Evolutionary conservation across 1,140 invertebrate species (phyloP).

Genomic region (Acromyrmex echinatior): DNA sequence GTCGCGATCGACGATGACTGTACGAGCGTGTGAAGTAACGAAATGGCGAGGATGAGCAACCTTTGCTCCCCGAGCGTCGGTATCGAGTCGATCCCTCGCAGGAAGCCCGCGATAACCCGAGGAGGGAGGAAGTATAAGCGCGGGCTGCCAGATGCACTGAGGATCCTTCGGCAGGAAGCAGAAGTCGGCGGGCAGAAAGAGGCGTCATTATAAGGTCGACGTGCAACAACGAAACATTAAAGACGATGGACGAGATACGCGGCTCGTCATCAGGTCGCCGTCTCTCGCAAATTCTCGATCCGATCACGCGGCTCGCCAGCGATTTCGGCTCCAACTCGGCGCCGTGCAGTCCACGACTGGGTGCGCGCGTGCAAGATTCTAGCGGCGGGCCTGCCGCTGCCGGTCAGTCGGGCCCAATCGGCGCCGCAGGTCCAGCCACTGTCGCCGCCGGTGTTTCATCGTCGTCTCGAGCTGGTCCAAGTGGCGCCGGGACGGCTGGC

Average conservation of each 20-base stretch:
- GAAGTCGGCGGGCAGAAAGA: slow-evolving; percentile 28
- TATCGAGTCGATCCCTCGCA: slow-evolving; percentile 65
- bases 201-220: slow-evolving; percentile 23
- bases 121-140: slow-evolving; percentile 22
- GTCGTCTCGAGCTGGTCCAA: no score
- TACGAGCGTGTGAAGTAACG: slow-evolving; percentile 64
- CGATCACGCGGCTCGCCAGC: slow-evolving; percentile 89
- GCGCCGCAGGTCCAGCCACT: no score
- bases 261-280: slow-evolving; percentile 87
- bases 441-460: no score
- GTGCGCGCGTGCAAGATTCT: slow-evolving; percentile 75
- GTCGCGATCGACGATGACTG: slow-evolving; percentile 66
- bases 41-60: slow-evolving; percentile 67
- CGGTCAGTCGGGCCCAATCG: no score
- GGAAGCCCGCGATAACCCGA: slow-evolving; percentile 50
- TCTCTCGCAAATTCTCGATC: slow-evolving; percentile 93
- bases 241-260: slow-evolving; percentile 83
- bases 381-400: neutral
- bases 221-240: neutral
- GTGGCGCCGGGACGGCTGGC: no score
- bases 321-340: slow-evolving; percentile 87
- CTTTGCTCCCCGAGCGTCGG: slow-evolving; percentile 29
- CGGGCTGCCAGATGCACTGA: slow-evolving; percentile 66
- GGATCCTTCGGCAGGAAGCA: slow-evolving; percentile 11
- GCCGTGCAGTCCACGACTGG: slow-evolving; percentile 84